Base-by-base conservation (phyloP, 2,797 vertebrate genomes). In the Lagodon rhomboides region DNA sequence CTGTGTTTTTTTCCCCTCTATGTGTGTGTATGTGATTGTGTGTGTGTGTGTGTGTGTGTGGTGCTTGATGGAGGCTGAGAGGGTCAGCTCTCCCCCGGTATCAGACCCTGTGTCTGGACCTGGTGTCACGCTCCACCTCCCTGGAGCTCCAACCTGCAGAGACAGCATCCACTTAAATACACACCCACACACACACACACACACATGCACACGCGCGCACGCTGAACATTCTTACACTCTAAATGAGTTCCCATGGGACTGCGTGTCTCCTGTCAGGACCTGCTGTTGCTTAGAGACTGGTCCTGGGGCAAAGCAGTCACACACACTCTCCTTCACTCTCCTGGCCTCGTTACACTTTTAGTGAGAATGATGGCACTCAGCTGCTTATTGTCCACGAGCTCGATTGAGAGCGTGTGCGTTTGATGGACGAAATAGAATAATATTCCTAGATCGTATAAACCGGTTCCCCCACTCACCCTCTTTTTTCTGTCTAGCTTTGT, bases 161-260 rank as follows among this genome's bases (percentile, higher is more conserved):
- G 87, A 91, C 70, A 67, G 79, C 85, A 87, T 82, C 77, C 80
- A 82, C 86, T 92, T 86, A 91, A 81, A 85, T 41, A 72, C 63
- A 58, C 58, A 58, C 65, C n/a, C 64, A 17, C 27, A 86, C 46
- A 83, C 61, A 82, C 46, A 82, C 74, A 73, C 63, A 54, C 56
- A 61, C 50, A 82, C 50, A 78, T 41, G 82, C 73, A 72, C 56
- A 54, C 58, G 54, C 66, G 20, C 64, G 15, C 58, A 41, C 50
- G 13, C 20, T 34, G 58, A 72, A 87, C 85, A 90, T 85, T 85
- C 74, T 90, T 79, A 85, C 82, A 74, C 62, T 92, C 84, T 79
- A 95, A 95, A 96, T 95, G 89, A 95, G 93, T 90, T 94, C 94
- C 91, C 87, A 70, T 81, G 91, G 90, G 92, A 87, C 77, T 63